Evolutionary conservation across 2,113 vertebrate genomes (phyloP).

Genomic region (Heliornis fulica): DNA sequence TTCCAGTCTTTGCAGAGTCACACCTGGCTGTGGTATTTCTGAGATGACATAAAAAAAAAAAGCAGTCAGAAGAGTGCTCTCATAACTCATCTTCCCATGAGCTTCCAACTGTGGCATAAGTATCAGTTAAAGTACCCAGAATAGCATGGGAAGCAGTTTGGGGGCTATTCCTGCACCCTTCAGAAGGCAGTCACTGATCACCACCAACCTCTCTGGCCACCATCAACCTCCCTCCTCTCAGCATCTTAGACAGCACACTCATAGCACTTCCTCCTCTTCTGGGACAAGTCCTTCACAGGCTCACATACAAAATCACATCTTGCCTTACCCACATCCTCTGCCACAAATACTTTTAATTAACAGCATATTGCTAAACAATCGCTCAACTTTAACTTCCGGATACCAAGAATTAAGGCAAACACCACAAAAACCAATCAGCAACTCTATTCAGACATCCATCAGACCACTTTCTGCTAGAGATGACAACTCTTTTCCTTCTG

Average conservation of each 20-base stretch:
- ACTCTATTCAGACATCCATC: neutral
- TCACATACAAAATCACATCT: neutral
- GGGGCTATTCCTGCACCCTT: neutral
- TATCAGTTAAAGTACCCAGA: neutral
- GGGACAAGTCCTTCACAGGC: neutral
- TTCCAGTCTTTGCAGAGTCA: neutral
- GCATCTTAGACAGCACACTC: neutral
- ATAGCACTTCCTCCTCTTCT: neutral
- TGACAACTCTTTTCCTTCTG: neutral
- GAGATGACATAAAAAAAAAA: neutral
- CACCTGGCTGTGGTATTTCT: neutral
- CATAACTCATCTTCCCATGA: neutral
- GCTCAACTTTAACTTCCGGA: neutral
- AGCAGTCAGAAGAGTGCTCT: neutral
- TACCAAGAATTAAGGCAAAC: rapidly evolving
- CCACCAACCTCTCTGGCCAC: neutral
- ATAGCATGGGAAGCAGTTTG: neutral
- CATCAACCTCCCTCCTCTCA: neutral
- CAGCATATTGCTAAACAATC: neutral
- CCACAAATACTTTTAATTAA: neutral
- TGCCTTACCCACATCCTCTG: neutral
- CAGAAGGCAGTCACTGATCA: neutral
- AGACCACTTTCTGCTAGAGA: neutral
- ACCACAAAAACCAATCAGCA: neutral
- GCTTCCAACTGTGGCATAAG: neutral